Percentiles rank a stretch among this genome's conserved stretches.
Evolutionary conservation across 2,797 vertebrate genomes (phyloP).

Genomic region (Spea hammondii): DNA sequence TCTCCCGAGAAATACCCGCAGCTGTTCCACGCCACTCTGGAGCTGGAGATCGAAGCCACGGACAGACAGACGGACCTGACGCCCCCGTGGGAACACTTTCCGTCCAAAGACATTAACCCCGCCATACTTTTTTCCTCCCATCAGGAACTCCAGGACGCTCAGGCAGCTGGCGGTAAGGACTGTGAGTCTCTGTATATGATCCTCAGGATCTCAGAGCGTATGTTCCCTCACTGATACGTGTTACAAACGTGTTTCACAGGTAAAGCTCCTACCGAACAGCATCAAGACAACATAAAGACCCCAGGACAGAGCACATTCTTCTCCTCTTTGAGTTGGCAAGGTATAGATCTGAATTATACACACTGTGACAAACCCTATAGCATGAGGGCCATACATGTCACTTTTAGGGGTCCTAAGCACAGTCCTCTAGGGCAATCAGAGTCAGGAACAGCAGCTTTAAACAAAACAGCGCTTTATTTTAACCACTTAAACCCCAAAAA

Average conservation of each 20-base stretch:
- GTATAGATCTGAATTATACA: slow-evolving; percentile 53
- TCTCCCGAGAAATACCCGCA: slow-evolving; percentile 97
- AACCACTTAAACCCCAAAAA: too few relatives aligned
- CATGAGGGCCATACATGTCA: too few relatives aligned
- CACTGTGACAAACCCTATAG: too few relatives aligned
- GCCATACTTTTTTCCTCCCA: slow-evolving; percentile 92
- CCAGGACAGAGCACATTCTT: slow-evolving; percentile 74
- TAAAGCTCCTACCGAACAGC: slow-evolving; percentile 63
- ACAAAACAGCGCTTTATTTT: too few relatives aligned
- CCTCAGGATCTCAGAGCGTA: too few relatives aligned
- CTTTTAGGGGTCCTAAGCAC: too few relatives aligned
- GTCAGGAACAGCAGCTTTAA: too few relatives aligned
- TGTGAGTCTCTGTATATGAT: not conserved
- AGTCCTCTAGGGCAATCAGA: too few relatives aligned
- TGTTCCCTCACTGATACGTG: not conserved
- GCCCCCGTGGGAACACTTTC: slow-evolving; percentile 96
- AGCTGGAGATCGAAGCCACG: slow-evolving; percentile 84
- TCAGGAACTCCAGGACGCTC: slow-evolving; percentile 91
- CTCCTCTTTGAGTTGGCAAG: slow-evolving; percentile 77
- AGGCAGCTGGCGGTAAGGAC: slow-evolving; percentile 81
- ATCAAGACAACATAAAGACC: slow-evolving; percentile 70
- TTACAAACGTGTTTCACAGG: slow-evolving; percentile 63
- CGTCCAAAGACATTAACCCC: slow-evolving; percentile 89
- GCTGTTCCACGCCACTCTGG: slow-evolving; percentile 91
- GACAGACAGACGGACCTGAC: slow-evolving; percentile 93